Percentiles rank a stretch among this genome's conserved stretches.
Evolutionary conservation across 2,797 vertebrate species (phyloP).

Genomic region (Thripadectes ignobilis): DNA sequence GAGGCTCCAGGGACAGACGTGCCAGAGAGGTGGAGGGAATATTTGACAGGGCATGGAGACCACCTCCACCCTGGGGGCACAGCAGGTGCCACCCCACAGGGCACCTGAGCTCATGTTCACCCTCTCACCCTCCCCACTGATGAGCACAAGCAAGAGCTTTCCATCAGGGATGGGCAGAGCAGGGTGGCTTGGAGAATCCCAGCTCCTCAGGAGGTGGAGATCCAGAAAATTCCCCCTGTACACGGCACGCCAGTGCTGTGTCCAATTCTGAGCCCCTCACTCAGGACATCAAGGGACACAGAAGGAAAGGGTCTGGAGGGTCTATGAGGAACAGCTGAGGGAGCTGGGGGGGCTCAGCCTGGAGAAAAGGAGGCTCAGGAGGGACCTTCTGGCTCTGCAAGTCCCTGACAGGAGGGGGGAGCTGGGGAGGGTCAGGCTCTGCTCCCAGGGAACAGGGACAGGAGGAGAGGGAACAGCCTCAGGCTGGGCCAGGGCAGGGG

Average conservation of each 20-base stretch:
- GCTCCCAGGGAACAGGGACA: background rate
- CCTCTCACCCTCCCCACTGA: background rate
- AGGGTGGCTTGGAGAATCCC: background rate
- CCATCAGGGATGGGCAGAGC: background rate
- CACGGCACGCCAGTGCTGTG: background rate
- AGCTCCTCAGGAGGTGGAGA: background rate
- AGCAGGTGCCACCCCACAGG: fast-evolving
- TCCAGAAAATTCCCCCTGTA: background rate
- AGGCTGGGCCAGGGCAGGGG: fast-evolving
- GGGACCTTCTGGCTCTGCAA: background rate
- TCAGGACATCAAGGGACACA: fast-evolving
- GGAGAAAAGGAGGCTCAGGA: background rate
- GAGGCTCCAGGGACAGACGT: background rate
- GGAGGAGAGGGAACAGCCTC: background rate
- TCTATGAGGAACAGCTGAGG: background rate
- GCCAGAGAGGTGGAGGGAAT: background rate
- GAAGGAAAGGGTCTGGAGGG: background rate
- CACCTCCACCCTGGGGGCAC: fast-evolving
- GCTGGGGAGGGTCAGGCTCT: fast-evolving
- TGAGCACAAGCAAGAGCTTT: fast-evolving
- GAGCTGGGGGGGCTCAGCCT: background rate
- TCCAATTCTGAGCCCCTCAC: background rate
- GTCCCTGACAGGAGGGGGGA: background rate
- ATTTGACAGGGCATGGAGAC: background rate
- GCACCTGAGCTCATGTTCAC: fast-evolving